Base-by-base conservation (phyloP, 2,888 invertebrate genomes). In the Drosophila meridionalis region DNA sequence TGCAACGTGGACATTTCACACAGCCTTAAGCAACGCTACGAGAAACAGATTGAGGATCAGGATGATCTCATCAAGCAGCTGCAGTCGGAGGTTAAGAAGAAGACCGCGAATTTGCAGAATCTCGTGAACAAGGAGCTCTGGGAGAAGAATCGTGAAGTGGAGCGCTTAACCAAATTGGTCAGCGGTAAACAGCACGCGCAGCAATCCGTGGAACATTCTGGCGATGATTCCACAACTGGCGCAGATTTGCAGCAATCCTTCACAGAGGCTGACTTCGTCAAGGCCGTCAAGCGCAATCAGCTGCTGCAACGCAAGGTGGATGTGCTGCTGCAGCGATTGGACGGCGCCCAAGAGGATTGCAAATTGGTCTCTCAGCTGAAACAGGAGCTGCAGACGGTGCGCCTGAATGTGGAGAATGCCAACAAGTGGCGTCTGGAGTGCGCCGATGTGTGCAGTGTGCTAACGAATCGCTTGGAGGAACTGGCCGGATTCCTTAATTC, bases 401-500 rank as follows among this genome's bases (percentile, higher is more conserved):
- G 87, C 34, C 66, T 76, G 0, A 92, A 93, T 36, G 81, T 90
- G 9, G 92, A 92, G 20, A 82, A 78, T 11, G 90, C 92, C 0
- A 90, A 92, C 55, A 92, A 89, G 65, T 92, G 92, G 91, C 91
- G 93, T 2, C 83, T 82, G 5, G 92, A 93, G 64, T 93, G 92
- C 64, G 87, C 90, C 0, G 92, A 93, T 61, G 90, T 93, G 2
- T 93, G 93, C 76, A 69, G 82, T 2, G 89, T 94, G 48, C 90
- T 95, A 8, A 94, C 94, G 28, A 93, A 92, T 38, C 94, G 95
- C 0, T 86, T 95, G 5, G 95, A 95, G 78, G 95, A 95, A 83
- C 89, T 95, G 50, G 95, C 95, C 0, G 93, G 94, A 14, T 95
- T 95, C 87, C 92, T 95, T 11, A 94, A 95, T 75, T 94, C 95